Evolutionary conservation across 30 jellyfish, hydroid and myxozoan genomes (phyloP), one percentile per base, ranked within the genome.

Genomic region (Aurelia aurita): DNA sequence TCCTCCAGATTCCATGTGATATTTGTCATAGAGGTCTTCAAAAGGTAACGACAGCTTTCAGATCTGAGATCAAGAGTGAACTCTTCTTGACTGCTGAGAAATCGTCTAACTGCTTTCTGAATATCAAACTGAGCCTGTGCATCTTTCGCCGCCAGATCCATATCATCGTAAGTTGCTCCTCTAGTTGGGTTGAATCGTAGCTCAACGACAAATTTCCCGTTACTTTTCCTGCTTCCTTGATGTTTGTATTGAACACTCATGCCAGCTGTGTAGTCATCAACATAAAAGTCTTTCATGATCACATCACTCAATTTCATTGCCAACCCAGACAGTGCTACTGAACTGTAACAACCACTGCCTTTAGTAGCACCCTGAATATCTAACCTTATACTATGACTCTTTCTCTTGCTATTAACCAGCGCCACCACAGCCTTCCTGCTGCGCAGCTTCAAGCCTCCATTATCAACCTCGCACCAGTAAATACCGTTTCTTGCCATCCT

Each of bases 381-480:
- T 63, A 93, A 26, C 31, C 89, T 55, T 6, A 63, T 94, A 53
- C 71, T 22, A 9, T 93, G 95, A 32, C 61, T 81, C 70, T 84
- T 88, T 34, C 72, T 62, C 19, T 47, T 25, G 46, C 82, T 60
- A 23, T 58, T 46, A 44, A 93, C 96, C 57, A 93, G 31, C 39
- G 91, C 74, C 72, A 93, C 89, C 15, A 70, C 86, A 22, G 92
- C 97, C 63, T 88, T 88, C 63, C 96, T 77, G 82, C 96, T 78
- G 78, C 85, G 85, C 76, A 93, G 65, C 16, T 66, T 77, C 79
- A 64, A 57, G 28, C 59, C 46, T 22, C 97, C 98, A 77, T 93
- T 58, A 46, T 80, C 77, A 15, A 74, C 95, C 59, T 93, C 97
- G 69, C 98, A 93, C 98, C 98, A 93, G 87, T 80, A 93, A 9